Evolutionary conservation across 1,140 invertebrate genomes (phyloP).

Genomic region (Drosophila guanche): DNA sequence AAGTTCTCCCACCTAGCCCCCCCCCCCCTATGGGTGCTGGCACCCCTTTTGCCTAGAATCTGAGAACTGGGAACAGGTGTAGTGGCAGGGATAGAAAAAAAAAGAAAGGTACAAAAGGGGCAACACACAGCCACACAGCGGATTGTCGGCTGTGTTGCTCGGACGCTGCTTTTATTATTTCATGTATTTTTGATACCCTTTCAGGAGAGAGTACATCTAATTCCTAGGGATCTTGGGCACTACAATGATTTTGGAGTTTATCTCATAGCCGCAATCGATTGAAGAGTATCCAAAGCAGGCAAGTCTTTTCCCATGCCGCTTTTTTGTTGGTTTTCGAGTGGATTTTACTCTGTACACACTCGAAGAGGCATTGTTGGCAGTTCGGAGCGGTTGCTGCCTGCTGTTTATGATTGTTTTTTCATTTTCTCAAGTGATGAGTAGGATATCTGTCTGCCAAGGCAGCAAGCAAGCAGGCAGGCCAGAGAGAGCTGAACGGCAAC

Average conservation of each 20-base stretch:
- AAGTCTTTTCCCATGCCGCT: no score
- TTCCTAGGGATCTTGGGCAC: conserved; percentile 1
- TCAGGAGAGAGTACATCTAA: not conserved
- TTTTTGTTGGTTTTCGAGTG: conserved; percentile 51
- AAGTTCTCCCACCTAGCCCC: conserved; percentile 32
- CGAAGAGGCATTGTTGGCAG: conserved; percentile 46
- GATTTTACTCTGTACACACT: conserved; percentile 75
- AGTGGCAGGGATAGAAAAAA: conserved; percentile 55
- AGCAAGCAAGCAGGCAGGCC: conserved; percentile 19
- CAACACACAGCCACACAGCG: conserved; percentile 8
- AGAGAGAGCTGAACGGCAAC: conserved; percentile 30
- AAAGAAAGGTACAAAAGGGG: conserved; percentile 27
- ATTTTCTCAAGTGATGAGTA: conserved; percentile 82
- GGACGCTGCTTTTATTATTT: conserved; percentile 49
- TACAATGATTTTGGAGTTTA: no score
- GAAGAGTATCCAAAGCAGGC: no score
- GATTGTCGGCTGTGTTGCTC: conserved; percentile 52
- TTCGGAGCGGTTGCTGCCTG: conserved; percentile 53
- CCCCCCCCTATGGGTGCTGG: not conserved
- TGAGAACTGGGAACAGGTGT: conserved; percentile 62
- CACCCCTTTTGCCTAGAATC: conserved; percentile 43
- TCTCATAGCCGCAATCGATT: no score
- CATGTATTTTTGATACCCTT: conserved; percentile 5
- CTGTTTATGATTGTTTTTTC: conserved; percentile 81
- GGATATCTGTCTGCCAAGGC: conserved; percentile 72